Percentiles rank a stretch among this genome's conserved stretches.
These are phyloP conservation scores for Phalacrocorax carbo DNA, from an alignment of 2,113 vertebrate genomes.

Conservation along the genomic window DNA sequence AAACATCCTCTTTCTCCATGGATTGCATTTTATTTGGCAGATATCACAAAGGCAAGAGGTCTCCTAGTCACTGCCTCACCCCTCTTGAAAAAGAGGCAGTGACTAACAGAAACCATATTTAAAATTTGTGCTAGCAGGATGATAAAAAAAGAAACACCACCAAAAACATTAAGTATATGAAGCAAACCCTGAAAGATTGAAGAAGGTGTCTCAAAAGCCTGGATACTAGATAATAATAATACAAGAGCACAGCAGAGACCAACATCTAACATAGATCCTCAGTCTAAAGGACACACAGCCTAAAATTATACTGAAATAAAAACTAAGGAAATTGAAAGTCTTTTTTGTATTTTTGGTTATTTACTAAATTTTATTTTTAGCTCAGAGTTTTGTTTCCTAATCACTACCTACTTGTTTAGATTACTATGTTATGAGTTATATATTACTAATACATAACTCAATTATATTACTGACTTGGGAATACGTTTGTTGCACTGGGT, in stretches of 20 bases:
- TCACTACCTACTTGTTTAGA: neutral
- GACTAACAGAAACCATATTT: neutral
- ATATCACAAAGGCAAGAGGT: neutral
- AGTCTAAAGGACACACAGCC: neutral
- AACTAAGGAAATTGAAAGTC: neutral
- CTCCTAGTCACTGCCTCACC: neutral
- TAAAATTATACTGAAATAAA: neutral
- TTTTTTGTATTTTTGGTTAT: neutral
- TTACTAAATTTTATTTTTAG: neutral
- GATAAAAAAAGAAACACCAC: neutral
- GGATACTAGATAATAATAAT: neutral
- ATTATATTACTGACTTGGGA: neutral
- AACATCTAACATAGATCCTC: neutral
- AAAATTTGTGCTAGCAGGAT: neutral
- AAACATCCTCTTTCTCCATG: neutral
- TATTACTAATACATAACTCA: neutral
- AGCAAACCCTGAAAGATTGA: neutral
- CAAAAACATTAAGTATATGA: neutral
- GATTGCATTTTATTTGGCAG: neutral
- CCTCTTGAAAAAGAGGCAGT: neutral
- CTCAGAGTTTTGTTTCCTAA: neutral
- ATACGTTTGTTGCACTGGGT: neutral
- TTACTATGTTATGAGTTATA: neutral
- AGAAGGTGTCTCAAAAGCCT: neutral
- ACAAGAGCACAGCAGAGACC: neutral